Base-by-base conservation (phyloP, 2,797 vertebrate species). In the Chelon labrosus region DNA sequence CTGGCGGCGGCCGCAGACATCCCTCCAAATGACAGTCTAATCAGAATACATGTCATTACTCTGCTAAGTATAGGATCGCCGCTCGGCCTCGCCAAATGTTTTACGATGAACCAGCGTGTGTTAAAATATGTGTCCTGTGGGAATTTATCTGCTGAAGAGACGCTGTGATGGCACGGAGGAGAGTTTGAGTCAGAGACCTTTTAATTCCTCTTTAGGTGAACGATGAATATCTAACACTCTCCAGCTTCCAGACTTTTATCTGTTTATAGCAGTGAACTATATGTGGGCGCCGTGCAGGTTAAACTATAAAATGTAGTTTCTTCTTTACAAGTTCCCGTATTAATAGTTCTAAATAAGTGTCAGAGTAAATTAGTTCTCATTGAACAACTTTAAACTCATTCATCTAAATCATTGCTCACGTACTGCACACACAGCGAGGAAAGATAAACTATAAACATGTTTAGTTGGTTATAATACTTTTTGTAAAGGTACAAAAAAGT, bases 31-130 rank as follows among this genome's bases (percentile, higher is more conserved):
- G 93, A 93, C 91, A 92, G 88, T 90, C 88, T 89, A 88, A 95
- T 94, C 91, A 91, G 91, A 91, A 92, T 85, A 89, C 89, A 89
- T 88, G 82, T 90, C 92, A 91, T 94, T 93, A 93, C 89, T 77
- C 77, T 54, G 79, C 91, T 94, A 92, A 93, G 90, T 93, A 92
- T 94, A 92, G 92, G 85, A 87, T 49, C 19, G 69, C 73, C 50
- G 76, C 88, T 82, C 63, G 49, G 82, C 82, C 66, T 62, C 41
- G 70, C 86, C 83, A 81, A 78, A 77, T 60, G 87, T 73, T 88
- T 82, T 81, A 84, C 86, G 90, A 93, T 93, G 7, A 88, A 88
- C 85, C 82, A 83, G 85, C 65, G 73, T 90, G 89, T 79, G 88
- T 90, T 87, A 80, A 88, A 91, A 87, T 83, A 84, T 86, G 87